Evolutionary conservation across 64 coral and sea anemone genomes (phyloP), one percentile per base, ranked within the genome.

Genomic region (Acropora yongei): DNA sequence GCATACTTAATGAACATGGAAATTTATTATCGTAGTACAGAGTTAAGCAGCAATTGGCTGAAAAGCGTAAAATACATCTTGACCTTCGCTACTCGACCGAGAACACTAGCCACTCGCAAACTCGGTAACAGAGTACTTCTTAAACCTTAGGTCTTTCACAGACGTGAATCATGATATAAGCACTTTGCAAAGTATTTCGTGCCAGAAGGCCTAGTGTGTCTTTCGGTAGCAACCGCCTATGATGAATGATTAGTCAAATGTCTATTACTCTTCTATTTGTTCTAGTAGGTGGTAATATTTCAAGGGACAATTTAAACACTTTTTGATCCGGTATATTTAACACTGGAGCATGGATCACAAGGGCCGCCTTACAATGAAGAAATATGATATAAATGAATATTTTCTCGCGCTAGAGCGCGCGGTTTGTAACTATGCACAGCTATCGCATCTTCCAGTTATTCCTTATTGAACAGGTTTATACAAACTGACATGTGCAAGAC

Each of bases 251-350:
- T 71, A 4, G 68, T 71, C 30, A 71, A 68, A 71, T 16, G 8
- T 46, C 10, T 68, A 8, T 8, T 45, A 9, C 47, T 68, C 61
- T 85, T 85, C 41, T 19, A 4, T 6, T 18, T 71, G 19, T 58
- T 69, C 43, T 46, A 63, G 63, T n/a, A 71, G 82, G 82, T 47
- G 65, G 44, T 85, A 69, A 48, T 85, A 49, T 85, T 85, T 65
- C 14, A 47, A 48, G 30, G 65, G 18, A n/a, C 3, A 17, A 9
- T 49, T 85, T 85, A 71, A 47, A 72, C 44, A 85, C 43, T 43
- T 69, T 49, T 49, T 44, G 46, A 48, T 17, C 1, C 42, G n/a
- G 61, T n/a, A 9, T 30, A 18, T 7, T 44, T 17, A 47, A 0
- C 11, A 48, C 17, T 71, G 5, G 69, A 12, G 47, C 12, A 44